Percentiles rank a stretch among this genome's conserved stretches.
Conservation (phyloP, 2,113 vertebrate species). For the Campylomormyrus numenius region DNA sequence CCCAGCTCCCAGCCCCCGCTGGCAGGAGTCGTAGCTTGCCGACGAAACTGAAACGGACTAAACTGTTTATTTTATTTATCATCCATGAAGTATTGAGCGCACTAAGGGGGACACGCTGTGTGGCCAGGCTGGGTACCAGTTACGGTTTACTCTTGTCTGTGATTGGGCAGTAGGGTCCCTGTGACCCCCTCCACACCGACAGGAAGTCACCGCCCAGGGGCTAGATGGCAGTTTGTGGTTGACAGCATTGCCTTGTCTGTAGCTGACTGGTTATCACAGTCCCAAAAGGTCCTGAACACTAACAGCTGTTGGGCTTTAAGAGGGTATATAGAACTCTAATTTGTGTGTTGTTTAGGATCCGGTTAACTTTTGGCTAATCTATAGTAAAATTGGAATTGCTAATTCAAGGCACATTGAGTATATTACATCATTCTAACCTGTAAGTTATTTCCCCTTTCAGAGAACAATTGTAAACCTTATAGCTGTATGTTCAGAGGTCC, state of each 20-base stretch:
- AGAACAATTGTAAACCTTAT: background rate
- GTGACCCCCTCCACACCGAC: background rate
- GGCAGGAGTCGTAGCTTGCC: constrained; percentile 54
- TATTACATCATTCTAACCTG: background rate
- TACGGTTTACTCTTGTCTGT: background rate
- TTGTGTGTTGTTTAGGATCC: background rate
- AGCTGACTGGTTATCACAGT: background rate
- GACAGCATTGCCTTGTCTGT: background rate
- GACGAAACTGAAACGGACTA: background rate
- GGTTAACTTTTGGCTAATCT: background rate
- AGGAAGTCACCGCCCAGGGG: background rate
- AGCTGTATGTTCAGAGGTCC: background rate
- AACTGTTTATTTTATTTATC: constrained; percentile 5
- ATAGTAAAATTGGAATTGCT: constrained; percentile 1
- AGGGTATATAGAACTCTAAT: background rate
- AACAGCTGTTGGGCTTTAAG: background rate
- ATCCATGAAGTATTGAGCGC: background rate
- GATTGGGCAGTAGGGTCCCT: background rate
- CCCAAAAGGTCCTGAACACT: background rate
- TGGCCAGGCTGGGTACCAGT: background rate
- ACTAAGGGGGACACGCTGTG: background rate
- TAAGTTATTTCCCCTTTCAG: background rate
- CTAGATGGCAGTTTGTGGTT: constrained; percentile 4
- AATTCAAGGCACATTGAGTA: background rate
- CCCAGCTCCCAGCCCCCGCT: constrained; percentile 33